Percentiles rank a stretch among this genome's conserved stretches.
Conservation (phyloP, 2,113 vertebrate genomes). For the Phaethornis superciliosus region DNA sequence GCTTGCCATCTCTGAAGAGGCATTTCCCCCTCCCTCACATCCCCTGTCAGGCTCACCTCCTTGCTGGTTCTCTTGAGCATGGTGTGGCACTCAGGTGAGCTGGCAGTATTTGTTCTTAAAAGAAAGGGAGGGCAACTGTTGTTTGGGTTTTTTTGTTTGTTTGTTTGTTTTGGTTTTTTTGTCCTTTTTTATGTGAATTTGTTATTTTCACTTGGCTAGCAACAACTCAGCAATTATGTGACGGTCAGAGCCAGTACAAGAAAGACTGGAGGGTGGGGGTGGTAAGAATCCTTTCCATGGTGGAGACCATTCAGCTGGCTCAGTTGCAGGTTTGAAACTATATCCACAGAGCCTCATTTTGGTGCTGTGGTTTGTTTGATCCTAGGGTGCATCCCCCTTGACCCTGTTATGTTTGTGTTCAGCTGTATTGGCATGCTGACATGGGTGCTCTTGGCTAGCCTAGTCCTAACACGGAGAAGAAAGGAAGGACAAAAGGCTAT, state of each 20-base stretch:
- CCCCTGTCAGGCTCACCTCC: neutral
- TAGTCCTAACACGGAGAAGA: neutral
- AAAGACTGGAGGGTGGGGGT: neutral
- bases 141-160: no score
- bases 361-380: accelerated
- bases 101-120: neutral
- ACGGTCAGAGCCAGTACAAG: neutral
- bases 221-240: accelerated
- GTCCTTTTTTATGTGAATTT: neutral
- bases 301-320: neutral
- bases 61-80: neutral
- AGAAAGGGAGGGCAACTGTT: neutral
- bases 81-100: neutral
- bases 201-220: neutral
- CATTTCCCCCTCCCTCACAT: neutral
- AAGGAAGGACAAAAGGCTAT: neutral
- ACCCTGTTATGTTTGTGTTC: neutral
- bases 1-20: neutral
- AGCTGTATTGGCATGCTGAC: neutral
- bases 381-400: accelerated
- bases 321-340: neutral
- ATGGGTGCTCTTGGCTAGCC: neutral
- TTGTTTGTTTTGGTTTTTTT: no score
- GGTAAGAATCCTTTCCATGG: neutral
- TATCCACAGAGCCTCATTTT: neutral